These are phyloP conservation scores for Temnothorax ravouxi DNA, from an alignment of 2,888 invertebrate genomes.

Conservation along the genomic window DNA sequence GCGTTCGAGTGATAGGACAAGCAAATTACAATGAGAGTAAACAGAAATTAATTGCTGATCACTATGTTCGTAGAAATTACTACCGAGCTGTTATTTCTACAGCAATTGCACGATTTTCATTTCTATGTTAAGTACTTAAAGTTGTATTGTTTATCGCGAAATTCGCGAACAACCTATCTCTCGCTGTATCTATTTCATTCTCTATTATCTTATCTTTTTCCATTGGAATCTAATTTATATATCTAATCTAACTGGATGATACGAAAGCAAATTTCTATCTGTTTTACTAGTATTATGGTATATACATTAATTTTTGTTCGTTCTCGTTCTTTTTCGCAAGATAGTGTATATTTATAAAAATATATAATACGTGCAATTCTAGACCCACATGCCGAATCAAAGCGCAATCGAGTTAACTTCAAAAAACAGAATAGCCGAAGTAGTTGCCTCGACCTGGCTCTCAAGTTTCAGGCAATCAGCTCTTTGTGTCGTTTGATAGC, in stretches of 20 bases:
- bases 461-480: conserved; percentile 25
- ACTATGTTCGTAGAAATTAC: background rate
- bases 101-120: background rate
- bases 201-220: background rate
- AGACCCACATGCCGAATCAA: conserved; percentile 2
- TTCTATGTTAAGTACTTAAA: background rate
- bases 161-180: background rate
- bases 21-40: background rate
- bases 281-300: background rate
- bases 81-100: background rate
- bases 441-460: background rate
- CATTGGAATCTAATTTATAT: background rate
- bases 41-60: background rate
- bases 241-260: background rate
- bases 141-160: background rate
- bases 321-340: background rate
- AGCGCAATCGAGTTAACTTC: background rate
- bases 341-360: conserved; percentile 30
- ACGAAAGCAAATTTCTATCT: background rate
- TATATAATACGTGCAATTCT: conserved; percentile 38
- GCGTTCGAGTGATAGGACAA: background rate
- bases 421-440: background rate
- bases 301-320: background rate
- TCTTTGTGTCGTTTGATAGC: conserved; percentile 52
- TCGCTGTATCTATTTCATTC: background rate